Evolutionary conservation across 2,797 vertebrate genomes (phyloP).

Genomic region (Morus bassanus): DNA sequence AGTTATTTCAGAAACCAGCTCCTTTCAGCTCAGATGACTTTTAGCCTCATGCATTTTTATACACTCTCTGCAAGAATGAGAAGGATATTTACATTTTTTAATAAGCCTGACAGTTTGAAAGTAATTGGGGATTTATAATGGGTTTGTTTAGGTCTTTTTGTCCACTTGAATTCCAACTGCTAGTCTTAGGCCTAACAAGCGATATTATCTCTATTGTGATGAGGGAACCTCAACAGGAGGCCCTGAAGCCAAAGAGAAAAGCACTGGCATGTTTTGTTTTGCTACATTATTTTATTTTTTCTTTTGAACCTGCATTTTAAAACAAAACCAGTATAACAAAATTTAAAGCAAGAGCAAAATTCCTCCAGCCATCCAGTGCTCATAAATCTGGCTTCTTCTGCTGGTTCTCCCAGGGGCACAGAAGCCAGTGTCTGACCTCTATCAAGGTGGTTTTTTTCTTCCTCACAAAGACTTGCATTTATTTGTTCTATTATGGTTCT

Average conservation of each 20-base stretch:
- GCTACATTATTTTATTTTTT: background rate
- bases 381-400: background rate
- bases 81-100: constrained; percentile 71
- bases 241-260: constrained; percentile 53
- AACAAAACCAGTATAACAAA: constrained; percentile 21
- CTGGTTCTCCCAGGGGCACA: background rate
- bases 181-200: constrained; percentile 61
- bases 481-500: background rate
- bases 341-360: constrained; percentile 47
- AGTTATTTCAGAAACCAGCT: constrained; percentile 35
- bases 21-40: constrained; percentile 53
- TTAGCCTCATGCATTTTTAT: constrained; percentile 68
- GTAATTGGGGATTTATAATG: constrained; percentile 71
- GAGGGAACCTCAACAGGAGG: constrained; percentile 65
- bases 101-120: constrained; percentile 71
- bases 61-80: constrained; percentile 42
- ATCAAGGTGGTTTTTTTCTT: background rate
- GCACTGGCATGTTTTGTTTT: background rate
- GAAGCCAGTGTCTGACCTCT: background rate
- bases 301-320: constrained; percentile 57
- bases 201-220: constrained; percentile 66
- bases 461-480: constrained; percentile 23
- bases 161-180: constrained; percentile 69
- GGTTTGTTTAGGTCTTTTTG: constrained; percentile 65
- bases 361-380: constrained; percentile 9